Conservation (phyloP, 2,797 vertebrate species). For the Schizothorax lantsangensis region DNA sequence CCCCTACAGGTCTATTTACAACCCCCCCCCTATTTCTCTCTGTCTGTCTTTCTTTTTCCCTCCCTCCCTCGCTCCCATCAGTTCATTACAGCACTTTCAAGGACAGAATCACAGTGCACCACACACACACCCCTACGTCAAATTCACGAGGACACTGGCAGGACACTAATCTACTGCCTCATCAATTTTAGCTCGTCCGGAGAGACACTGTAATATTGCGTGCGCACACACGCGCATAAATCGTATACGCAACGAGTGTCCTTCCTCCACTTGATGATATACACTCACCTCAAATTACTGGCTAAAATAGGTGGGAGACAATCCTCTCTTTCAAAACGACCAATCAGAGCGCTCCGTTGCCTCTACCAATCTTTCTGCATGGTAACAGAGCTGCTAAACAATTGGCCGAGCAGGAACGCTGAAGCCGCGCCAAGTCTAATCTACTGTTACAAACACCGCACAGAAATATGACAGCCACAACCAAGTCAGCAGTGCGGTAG, state of each 20-base stretch:
- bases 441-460: slow-evolving; percentile 28
- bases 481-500: slow-evolving; percentile 29
- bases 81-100: slow-evolving; percentile 54
- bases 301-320: slow-evolving; percentile 66
- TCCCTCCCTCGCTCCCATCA: slow-evolving; percentile 34
- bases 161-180: slow-evolving; percentile 80
- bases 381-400: slow-evolving; percentile 43
- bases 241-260: slow-evolving; percentile 16
- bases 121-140: slow-evolving; percentile 69
- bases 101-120: slow-evolving; percentile 43
- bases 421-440: slow-evolving; percentile 38
- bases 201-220: slow-evolving; percentile 64
- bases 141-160: slow-evolving; percentile 81
- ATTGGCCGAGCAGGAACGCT: slow-evolving; percentile 7
- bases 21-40: neutral
- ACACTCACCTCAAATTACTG: slow-evolving; percentile 73
- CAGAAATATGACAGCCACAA: slow-evolving; percentile 43
- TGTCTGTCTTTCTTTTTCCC: neutral
- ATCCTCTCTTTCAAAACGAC: slow-evolving; percentile 67
- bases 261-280: slow-evolving; percentile 74
- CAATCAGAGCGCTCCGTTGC: neutral
- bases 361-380: slow-evolving; percentile 35
- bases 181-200: slow-evolving; percentile 77
- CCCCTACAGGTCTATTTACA: slow-evolving; percentile 27
- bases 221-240: neutral